A percentile compares a stretch with the other conserved stretches of the same genome.
These are phyloP conservation scores for Sphinx pinastri DNA, from an alignment of 2,888 invertebrate genomes.

Conservation along the genomic window DNA sequence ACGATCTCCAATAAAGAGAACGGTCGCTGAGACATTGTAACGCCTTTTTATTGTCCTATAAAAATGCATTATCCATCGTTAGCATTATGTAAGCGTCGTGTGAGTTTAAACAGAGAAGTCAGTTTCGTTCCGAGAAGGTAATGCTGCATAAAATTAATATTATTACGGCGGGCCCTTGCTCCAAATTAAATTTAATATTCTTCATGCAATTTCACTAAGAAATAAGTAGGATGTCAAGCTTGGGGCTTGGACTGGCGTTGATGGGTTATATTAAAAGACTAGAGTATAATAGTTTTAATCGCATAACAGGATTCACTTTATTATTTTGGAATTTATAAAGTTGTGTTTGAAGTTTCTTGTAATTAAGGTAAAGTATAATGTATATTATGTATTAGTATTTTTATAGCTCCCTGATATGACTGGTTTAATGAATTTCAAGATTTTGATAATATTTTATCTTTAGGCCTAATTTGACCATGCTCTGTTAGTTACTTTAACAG, in stretches of 20 bases:
- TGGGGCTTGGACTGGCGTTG: not conserved
- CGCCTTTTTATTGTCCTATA: constrained; percentile 52
- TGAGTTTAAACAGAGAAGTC: constrained; percentile 7
- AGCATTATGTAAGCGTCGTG: constrained; percentile 34
- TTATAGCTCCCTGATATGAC: too few relatives aligned
- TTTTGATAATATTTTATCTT: too few relatives aligned
- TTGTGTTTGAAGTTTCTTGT: not conserved
- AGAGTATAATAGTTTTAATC: not conserved
- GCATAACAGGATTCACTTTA: not conserved
- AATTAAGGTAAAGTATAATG: not conserved
- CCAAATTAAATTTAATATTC: constrained; percentile 12
- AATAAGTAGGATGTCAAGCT: constrained; percentile 14
- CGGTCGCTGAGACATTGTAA: constrained; percentile 46
- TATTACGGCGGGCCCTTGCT: constrained; percentile 11
- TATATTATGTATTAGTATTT: too few relatives aligned
- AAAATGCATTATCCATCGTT: constrained; percentile 52
- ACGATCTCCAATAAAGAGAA: constrained; percentile 49
- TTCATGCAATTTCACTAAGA: constrained; percentile 12
- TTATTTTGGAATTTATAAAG: not conserved
- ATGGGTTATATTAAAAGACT: constrained; percentile 8
- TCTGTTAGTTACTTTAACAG: too few relatives aligned
- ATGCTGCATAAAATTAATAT: constrained; percentile 25
- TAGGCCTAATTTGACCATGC: too few relatives aligned
- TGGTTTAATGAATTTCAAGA: too few relatives aligned
- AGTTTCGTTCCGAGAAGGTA: constrained; percentile 3